Percentiles rank a stretch among this genome's conserved stretches.
phyloP scores from a whole-genome alignment of 2,113 vertebrate genomes.

The Odobenus rosmarus region DNA sequence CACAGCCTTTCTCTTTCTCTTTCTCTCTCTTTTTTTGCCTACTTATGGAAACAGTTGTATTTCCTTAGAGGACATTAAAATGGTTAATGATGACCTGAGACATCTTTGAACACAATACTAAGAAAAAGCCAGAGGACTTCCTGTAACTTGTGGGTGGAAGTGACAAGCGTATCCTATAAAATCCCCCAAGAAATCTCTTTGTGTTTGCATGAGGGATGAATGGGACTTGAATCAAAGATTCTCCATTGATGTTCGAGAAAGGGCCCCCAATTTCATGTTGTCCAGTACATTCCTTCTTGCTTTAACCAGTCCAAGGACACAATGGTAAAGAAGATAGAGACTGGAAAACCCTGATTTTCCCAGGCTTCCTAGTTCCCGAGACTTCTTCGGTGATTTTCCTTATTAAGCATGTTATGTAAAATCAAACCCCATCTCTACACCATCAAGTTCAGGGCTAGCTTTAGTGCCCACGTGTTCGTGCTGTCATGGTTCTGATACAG shows the following conservation, averaged over 20 bases:
- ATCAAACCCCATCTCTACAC: neutral
- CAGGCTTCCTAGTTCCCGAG: conserved; percentile 72
- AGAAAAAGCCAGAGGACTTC: neutral
- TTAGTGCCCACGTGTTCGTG: neutral
- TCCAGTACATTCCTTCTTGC: conserved; percentile 78
- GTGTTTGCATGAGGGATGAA: conserved; percentile 60
- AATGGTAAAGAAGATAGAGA: conserved; percentile 78
- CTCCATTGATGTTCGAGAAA: conserved; percentile 59
- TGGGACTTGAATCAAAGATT: conserved; percentile 68
- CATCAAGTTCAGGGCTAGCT: conserved; percentile 73
- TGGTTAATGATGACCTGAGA: neutral
- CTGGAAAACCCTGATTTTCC: conserved; percentile 75
- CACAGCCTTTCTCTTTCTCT: neutral
- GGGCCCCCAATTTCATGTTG: conserved; percentile 65
- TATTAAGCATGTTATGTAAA: neutral
- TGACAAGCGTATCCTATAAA: conserved; percentile 67
- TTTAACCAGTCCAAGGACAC: conserved; percentile 76
- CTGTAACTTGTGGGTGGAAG: conserved; percentile 23
- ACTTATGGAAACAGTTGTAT: neutral
- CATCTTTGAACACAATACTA: neutral
- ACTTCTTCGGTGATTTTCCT: conserved; percentile 72
- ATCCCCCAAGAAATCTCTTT: conserved; percentile 80
- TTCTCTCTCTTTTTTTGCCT: neutral
- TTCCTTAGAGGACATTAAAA: neutral
- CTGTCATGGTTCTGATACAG: no score